A percentile compares a stretch with the other conserved stretches of the same genome.
phyloP scores from a whole-genome alignment of 2,113 vertebrate genomes.

The Candoia aspera region DNA sequence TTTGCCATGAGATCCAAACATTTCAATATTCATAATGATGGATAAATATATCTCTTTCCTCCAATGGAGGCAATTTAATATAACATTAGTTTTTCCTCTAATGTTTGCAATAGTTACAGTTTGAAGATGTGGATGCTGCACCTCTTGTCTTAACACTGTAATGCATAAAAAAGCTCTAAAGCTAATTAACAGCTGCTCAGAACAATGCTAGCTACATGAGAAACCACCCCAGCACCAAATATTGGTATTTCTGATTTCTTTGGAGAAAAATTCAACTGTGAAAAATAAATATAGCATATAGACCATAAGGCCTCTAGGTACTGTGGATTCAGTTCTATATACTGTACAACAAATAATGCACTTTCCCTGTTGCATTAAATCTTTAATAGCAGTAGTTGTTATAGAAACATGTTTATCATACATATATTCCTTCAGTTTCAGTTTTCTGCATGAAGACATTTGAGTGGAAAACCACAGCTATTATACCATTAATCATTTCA shows the following conservation, averaged over 20 bases:
- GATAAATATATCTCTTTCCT: neutral
- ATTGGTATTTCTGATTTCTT: neutral
- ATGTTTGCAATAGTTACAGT: neutral
- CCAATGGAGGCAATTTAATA: neutral
- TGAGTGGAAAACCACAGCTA: neutral
- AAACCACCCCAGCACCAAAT: neutral
- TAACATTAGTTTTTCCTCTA: neutral
- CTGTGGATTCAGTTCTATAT: neutral
- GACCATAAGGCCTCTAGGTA: neutral
- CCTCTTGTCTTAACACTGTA: neutral
- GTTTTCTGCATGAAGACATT: neutral
- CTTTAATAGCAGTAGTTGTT: neutral
- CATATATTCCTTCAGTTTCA: conserved; percentile 20
- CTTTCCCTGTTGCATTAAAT: neutral
- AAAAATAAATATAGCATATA: neutral
- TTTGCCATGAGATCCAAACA: neutral
- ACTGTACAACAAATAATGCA: neutral
- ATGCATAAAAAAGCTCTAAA: neutral
- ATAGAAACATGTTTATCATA: neutral
- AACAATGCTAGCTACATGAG: neutral
- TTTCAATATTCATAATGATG: neutral
- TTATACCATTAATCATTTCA: neutral
- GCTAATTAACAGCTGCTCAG: neutral
- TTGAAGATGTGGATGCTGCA: neutral
- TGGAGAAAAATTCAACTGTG: neutral